Evolutionary conservation across 2,797 vertebrate species (phyloP).

Genomic region (Falco berigora): DNA sequence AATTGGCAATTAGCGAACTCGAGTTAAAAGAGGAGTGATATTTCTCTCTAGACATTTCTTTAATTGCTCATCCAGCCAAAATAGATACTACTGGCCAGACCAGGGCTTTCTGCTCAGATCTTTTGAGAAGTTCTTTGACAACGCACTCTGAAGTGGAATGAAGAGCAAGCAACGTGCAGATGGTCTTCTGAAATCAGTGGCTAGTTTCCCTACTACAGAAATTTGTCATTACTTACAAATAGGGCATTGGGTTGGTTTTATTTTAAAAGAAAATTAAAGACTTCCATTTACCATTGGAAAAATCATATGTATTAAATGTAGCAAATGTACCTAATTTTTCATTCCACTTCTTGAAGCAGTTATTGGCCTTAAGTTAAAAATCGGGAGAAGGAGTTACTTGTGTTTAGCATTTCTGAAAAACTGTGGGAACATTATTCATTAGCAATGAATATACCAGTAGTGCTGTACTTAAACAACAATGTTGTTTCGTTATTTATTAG

Average conservation of each 20-base stretch:
- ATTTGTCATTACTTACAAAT: neutral
- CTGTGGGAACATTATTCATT: neutral
- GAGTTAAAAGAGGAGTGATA: constrained; percentile 30
- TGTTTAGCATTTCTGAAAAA: neutral
- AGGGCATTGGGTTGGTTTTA: neutral
- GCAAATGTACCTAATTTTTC: neutral
- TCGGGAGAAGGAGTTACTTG: neutral
- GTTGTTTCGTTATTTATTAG: neutral
- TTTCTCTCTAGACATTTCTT: constrained; percentile 25
- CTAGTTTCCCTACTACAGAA: neutral
- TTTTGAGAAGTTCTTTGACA: neutral
- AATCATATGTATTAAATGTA: neutral
- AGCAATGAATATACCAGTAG: neutral
- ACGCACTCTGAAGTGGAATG: neutral
- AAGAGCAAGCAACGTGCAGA: neutral
- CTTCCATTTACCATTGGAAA: neutral
- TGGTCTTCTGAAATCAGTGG: neutral
- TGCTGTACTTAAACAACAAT: neutral
- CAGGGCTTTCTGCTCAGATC: rapidly evolving
- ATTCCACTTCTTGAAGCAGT: neutral
- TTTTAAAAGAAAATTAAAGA: neutral
- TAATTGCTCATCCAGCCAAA: constrained; percentile 29
- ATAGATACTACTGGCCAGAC: neutral
- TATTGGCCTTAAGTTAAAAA: neutral
- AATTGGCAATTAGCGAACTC: constrained; percentile 58